A percentile compares a stretch with the other conserved stretches of the same genome.
These are phyloP conservation scores for Pterocles orientalis DNA, from an alignment of 2,113 vertebrate genomes.

Conservation along the genomic window DNA sequence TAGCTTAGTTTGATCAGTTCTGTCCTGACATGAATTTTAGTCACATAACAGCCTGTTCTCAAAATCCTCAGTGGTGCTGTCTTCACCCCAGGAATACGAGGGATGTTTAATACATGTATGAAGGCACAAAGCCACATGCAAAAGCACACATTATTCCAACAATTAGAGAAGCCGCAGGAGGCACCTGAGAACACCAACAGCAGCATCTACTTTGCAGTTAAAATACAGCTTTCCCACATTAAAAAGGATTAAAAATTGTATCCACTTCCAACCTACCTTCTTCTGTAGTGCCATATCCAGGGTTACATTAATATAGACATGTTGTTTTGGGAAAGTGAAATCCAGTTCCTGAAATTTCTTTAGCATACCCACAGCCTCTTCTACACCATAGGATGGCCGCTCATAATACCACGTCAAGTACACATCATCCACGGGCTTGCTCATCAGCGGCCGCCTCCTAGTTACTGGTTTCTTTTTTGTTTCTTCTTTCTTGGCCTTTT, in stretches of 20 bases:
- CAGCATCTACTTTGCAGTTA: not conserved
- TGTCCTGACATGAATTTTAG: not conserved
- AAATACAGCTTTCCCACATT: not conserved
- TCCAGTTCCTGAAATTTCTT: conserved; percentile 88
- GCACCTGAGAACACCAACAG: not conserved
- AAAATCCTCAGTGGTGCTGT: not conserved
- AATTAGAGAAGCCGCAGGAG: not conserved
- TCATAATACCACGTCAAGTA: conserved; percentile 82
- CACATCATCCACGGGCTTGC: conserved; percentile 84
- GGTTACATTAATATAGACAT: conserved; percentile 80
- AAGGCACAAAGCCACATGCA: not conserved
- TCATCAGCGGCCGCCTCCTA: conserved; percentile 63
- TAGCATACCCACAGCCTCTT: conserved; percentile 81
- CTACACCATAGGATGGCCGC: conserved; percentile 59
- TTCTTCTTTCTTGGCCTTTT: conserved; percentile 59
- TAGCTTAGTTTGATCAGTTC: not conserved
- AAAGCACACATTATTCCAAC: not conserved
- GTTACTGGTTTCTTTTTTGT: conserved; percentile 5
- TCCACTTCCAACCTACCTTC: conserved; percentile 77
- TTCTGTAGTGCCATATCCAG: conserved; percentile 89
- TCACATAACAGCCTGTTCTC: not conserved
- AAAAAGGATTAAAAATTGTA: fast-evolving
- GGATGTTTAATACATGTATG: not conserved
- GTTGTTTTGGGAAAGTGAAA: conserved; percentile 80
- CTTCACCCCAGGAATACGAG: not conserved